Percentiles rank a stretch among this genome's conserved stretches.
These are phyloP conservation scores for Sesia apiformis DNA, from an alignment of 2,888 invertebrate species.

Conservation along the genomic window DNA sequence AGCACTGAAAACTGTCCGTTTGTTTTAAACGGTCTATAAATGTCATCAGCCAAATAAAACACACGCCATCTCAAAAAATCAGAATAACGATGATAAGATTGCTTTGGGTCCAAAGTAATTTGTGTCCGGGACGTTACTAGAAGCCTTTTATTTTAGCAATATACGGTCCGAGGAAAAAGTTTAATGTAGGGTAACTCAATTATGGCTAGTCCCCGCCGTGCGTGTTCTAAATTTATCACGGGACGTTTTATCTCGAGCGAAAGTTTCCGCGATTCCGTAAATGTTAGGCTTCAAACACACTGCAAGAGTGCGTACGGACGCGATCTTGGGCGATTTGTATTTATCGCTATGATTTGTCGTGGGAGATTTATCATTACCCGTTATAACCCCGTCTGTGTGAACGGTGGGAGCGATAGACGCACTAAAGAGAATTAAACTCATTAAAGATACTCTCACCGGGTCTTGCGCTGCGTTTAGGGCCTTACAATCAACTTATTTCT, in stretches of 20 bases:
- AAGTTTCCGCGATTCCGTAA: conserved; percentile 4
- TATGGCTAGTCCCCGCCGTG: conserved; percentile 35
- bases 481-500: no score
- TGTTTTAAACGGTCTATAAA: background rate
- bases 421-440: no score
- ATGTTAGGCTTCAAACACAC: background rate
- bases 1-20: background rate
- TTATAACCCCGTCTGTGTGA: no score
- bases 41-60: background rate
- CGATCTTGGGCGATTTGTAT: no score
- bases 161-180: conserved; percentile 45
- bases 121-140: conserved; percentile 29
- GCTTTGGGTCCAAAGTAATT: conserved; percentile 36
- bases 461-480: no score
- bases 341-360: no score
- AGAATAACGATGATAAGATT: conserved; percentile 40
- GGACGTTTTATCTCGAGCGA: conserved; percentile 9
- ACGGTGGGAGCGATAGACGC: no score
- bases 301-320: no score
- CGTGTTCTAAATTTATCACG: conserved; percentile 34
- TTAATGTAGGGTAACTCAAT: conserved; percentile 61
- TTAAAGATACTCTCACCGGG: no score
- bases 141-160: conserved; percentile 51
- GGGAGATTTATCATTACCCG: no score
- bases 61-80: conserved; percentile 15